Evolutionary conservation across 2,113 vertebrate species (phyloP).

Genomic region (Chaetodon trifascialis): DNA sequence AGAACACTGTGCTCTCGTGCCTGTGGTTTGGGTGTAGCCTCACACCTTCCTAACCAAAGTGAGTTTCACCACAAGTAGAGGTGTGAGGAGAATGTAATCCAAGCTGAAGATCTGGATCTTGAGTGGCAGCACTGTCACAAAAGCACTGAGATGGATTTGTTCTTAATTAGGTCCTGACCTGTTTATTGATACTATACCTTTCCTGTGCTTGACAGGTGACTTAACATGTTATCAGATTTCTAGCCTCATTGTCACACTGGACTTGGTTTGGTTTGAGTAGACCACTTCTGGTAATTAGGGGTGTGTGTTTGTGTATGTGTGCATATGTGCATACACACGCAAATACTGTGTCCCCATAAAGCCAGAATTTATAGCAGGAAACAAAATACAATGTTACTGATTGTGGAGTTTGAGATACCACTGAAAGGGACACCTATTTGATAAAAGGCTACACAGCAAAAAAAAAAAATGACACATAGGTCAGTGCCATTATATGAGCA

Average conservation of each 20-base stretch:
- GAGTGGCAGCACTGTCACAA: background rate
- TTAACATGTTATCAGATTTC: conserved; percentile 26
- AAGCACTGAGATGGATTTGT: conserved; percentile 17
- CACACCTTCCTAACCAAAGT: conserved; percentile 60
- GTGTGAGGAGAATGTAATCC: conserved; percentile 46
- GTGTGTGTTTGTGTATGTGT: background rate
- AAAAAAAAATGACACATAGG: background rate
- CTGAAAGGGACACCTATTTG: conserved; percentile 29
- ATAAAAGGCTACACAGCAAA: conserved; percentile 8
- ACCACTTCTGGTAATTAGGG: conserved; percentile 34
- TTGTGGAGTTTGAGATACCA: background rate
- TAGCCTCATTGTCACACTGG: conserved; percentile 8
- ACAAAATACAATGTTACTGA: conserved; percentile 2
- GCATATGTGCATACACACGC: background rate
- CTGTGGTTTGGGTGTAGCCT: conserved; percentile 74
- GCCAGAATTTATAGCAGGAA: conserved; percentile 24
- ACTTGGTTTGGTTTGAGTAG: background rate
- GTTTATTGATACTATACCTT: conserved; percentile 25
- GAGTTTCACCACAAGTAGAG: conserved; percentile 35
- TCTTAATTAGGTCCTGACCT: conserved; percentile 24
- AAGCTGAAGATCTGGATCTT: conserved; percentile 19
- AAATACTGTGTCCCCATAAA: conserved; percentile 22
- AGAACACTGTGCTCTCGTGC: conserved; percentile 40
- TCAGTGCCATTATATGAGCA: background rate
- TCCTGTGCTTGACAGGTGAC: conserved; percentile 17